These are phyloP conservation scores for Clivina fossor DNA, from an alignment of 2,888 invertebrate genomes.

Conservation along the genomic window DNA sequence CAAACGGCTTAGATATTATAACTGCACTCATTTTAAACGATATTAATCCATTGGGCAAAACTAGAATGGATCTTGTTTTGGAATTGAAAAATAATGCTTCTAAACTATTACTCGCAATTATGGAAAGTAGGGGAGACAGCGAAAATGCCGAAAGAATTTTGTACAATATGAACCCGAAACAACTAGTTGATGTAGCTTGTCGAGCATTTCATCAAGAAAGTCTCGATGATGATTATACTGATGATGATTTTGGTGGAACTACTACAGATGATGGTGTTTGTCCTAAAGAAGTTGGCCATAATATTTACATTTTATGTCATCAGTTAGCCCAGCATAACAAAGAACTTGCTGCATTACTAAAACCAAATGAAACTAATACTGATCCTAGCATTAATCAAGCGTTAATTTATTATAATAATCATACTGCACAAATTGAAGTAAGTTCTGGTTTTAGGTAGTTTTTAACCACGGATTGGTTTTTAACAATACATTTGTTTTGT, in stretches of 20 bases:
- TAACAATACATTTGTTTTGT: not conserved
- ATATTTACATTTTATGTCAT: conserved; percentile 98
- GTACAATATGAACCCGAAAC: conserved; percentile 95
- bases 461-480: too few relatives aligned
- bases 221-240: conserved; percentile 70
- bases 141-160: conserved; percentile 97
- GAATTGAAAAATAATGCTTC: conserved; percentile 99
- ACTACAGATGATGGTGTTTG: conserved; percentile 77
- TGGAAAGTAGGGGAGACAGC: conserved; percentile 97
- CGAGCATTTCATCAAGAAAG: conserved; percentile 91
- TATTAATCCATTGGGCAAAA: conserved; percentile 94
- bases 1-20: conserved; percentile 97
- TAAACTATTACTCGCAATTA: conserved; percentile 93
- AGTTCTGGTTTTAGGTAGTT: conserved; percentile 18
- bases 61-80: conserved; percentile 94
- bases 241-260: conserved; percentile 63
- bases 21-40: conserved; percentile 97
- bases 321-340: conserved; percentile 97
- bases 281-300: conserved; percentile 97
- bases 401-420: conserved; percentile 90
- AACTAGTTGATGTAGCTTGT: conserved; percentile 92
- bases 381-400: conserved; percentile 83
- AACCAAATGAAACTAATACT: conserved; percentile 67
- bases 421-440: conserved; percentile 98
- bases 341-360: conserved; percentile 83